Conservation (phyloP, 2,888 invertebrate species). For the Metalampra italica region DNA sequence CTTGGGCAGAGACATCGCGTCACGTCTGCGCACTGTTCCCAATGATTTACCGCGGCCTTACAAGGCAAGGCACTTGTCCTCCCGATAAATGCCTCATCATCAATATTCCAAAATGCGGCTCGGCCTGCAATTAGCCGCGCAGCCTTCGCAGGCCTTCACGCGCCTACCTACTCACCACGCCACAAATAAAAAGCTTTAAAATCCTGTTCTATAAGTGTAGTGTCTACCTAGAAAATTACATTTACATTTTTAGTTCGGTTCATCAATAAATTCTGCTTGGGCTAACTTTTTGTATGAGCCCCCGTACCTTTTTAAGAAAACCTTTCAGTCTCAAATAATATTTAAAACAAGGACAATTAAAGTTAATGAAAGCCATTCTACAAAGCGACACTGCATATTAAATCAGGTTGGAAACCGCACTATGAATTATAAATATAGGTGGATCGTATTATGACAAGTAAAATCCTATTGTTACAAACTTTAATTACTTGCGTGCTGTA, state of each 20-base stretch:
- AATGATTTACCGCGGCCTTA: constrained; percentile 75
- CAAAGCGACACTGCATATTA: constrained; percentile 57
- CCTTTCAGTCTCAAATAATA: constrained; percentile 24
- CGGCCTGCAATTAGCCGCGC: constrained; percentile 71
- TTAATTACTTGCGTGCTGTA: constrained; percentile 48
- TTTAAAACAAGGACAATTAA: constrained; percentile 34
- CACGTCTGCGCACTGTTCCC: constrained; percentile 67
- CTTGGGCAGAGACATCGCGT: constrained; percentile 70
- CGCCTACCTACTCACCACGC: constrained; percentile 47
- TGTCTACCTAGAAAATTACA: constrained; percentile 51
- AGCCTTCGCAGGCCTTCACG: constrained; percentile 73
- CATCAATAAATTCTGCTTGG: constrained; percentile 9
- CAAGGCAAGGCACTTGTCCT: constrained; percentile 70
- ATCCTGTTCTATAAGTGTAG: constrained; percentile 66
- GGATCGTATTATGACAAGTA: constrained; percentile 52
- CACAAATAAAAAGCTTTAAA: constrained; percentile 61
- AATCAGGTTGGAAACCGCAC: constrained; percentile 52
- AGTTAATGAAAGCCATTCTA: constrained; percentile 49
- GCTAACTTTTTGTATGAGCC: neutral
- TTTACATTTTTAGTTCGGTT: constrained; percentile 46
- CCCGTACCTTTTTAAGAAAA: constrained; percentile 8
- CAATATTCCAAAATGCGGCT: constrained; percentile 78
- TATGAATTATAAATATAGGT: constrained; percentile 55
- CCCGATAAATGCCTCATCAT: constrained; percentile 76
- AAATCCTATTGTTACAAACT: constrained; percentile 50